Evolutionary conservation across 2,113 vertebrate species (phyloP), one percentile per base, ranked within the genome.

Genomic region (Siniperca chuatsi): DNA sequence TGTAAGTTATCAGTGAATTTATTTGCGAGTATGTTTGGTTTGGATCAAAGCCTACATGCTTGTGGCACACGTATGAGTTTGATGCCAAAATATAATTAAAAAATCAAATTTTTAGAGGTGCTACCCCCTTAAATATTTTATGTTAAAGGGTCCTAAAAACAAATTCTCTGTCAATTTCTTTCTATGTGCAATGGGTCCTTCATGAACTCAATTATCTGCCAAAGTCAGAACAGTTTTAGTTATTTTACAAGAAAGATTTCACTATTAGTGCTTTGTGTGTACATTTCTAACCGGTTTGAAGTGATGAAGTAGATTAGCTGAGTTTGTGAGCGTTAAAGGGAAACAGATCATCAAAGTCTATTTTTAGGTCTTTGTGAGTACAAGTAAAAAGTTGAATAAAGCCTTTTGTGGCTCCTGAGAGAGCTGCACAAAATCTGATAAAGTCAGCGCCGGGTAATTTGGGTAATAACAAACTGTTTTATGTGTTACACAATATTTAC

Each of bases 401-500:
- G 54, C 20, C 52, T 21, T 52, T 35, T 71, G 48, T 71, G 48
- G 29, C 29, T 71, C 16, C 50, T n/a, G 33, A 20, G 50, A 29
- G 48, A 71, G 50, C 69, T 4, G 69, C 11, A 15, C 4, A 1
- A n/a, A 70, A 71, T 71, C 33, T 37, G 9, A 52, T 37, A 20
- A 52, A 52, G 6, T 52, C 42, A 44, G 4, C 4, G 12, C 4
- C 20, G 46, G 46, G 46, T 48, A 48, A 48, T 15, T 13, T 13
- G 15, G 46, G 13, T 11, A 13, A 12, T 4, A 48, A 79, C 25
- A 60, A 48, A 46, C 37, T 65, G 67, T 55, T 83, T 40, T 40
- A 48, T 29, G 25, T 69, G 6, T 79, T 78, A 44, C 46, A 50
- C 42, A 74, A 71, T 21, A 65, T 73, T 62, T 73, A 71, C 37